Conservation (phyloP, 2,888 invertebrate species). For the Eilema depressum region DNA sequence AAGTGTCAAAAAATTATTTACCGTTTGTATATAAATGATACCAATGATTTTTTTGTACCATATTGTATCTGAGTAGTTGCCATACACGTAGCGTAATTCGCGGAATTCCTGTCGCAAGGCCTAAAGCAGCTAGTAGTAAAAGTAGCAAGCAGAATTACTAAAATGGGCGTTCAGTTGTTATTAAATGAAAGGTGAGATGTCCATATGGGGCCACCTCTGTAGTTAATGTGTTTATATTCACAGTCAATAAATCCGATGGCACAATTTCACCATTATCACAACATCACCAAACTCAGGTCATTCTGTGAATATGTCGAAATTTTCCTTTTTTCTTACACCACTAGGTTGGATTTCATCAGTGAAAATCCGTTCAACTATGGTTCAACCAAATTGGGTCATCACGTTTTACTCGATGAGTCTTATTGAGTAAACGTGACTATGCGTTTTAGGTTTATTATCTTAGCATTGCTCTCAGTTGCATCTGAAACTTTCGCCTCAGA, state of each 20-base stretch:
- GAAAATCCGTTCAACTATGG: too few relatives aligned
- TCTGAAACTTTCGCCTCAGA: neutral
- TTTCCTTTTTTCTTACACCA: neutral
- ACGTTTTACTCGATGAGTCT: neutral
- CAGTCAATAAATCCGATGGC: too few relatives aligned
- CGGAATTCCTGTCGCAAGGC: neutral
- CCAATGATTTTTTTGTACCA: neutral
- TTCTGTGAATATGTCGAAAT: too few relatives aligned
- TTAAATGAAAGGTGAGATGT: too few relatives aligned
- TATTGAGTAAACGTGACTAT: neutral
- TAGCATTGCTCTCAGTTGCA: too few relatives aligned
- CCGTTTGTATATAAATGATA: neutral
- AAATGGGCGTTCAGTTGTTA: too few relatives aligned
- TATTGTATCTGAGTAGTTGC: neutral
- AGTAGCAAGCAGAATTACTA: too few relatives aligned
- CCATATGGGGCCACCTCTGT: too few relatives aligned
- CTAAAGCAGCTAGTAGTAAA: neutral
- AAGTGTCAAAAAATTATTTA: neutral
- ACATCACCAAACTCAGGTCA: too few relatives aligned
- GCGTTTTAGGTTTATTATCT: neutral
- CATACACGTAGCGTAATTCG: neutral
- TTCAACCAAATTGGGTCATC: neutral
- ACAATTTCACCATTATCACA: too few relatives aligned
- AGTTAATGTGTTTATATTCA: too few relatives aligned
- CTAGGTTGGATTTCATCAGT: neutral